Evolutionary conservation across 30 jellyfish, hydroid and myxozoan species (phyloP), one percentile per base, ranked within the genome.

Genomic region (Phacellophora camtschatica): DNA sequence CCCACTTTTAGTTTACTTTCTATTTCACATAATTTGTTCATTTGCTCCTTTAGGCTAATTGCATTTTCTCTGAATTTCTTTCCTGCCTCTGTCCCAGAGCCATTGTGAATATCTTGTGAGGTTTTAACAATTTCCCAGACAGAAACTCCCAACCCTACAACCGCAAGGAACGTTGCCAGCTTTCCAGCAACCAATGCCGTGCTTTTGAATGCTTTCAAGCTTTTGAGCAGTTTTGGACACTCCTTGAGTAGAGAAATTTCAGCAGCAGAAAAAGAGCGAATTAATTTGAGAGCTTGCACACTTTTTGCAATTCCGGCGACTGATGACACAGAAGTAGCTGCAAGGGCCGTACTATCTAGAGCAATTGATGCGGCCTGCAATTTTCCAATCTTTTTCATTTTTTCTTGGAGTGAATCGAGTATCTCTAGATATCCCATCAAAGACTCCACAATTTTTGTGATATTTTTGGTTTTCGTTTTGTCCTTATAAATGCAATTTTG

Each of bases 181-280:
- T 70, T 70, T 0, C 83, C 83, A 20, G 83, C 83, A 0, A 32
- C 70, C 83, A 70, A 48, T 0, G 71, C 68, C 13, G 83, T 70
- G 20, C 70, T 70, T 45, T 70, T 70, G 11, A 70, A 70, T 8
- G 53, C 83, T 31, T 70, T 48, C 31, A 70, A 53, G 45, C 57
- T 31, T 49, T 70, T 70, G 48, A 70, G 32, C 83, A 70, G 43
- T 36, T 70, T 70, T 3, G 83, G 83, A 37, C 83, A 70, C 30
- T 70, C 83, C 46, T 48, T 43, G 32, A 70, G 70, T 16, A 70
- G 70, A n/a, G 83, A 43, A 13, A 70, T 70, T 19, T 70, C 83
- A 28, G 83, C 83, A 25, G 83, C 83, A 70, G 54, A 42, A 22
- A 70, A 70, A 27, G 83, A 70, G 34, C 70, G 68, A 24, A 70